Evolutionary conservation across 35 echinoderm and acorn worm species (phyloP).

Genomic region (Patiria miniata): DNA sequence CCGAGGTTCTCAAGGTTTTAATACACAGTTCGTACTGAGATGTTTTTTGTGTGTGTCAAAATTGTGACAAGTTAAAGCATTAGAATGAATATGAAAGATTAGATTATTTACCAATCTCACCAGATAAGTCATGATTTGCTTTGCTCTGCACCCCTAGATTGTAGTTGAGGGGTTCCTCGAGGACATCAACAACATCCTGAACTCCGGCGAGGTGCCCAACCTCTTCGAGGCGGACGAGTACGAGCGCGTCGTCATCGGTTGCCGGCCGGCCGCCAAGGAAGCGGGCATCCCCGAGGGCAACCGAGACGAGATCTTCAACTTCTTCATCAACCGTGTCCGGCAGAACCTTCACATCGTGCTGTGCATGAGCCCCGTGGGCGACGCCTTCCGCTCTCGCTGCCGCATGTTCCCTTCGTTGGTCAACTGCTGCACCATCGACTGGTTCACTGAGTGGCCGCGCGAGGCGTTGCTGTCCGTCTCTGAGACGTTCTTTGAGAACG

Average conservation of each 20-base stretch:
- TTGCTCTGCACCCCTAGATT: conserved; percentile 38
- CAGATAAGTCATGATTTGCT: neutral
- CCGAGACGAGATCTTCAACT: conserved; percentile 90
- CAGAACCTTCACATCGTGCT: conserved; percentile 97
- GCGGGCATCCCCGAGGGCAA: conserved; percentile 81
- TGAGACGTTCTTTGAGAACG: conserved; percentile 77
- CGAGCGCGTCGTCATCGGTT: conserved; percentile 87
- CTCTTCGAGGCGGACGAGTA: conserved; percentile 93
- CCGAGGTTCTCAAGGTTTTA: too few species aligned
- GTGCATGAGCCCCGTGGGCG: conserved; percentile 98
- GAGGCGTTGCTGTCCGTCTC: conserved; percentile 94
- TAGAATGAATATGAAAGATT: too few species aligned
- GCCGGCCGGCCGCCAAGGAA: conserved; percentile 84
- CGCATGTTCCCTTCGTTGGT: conserved; percentile 97
- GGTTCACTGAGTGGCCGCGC: conserved; percentile 97
- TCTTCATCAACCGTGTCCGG: conserved; percentile 95
- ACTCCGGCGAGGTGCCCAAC: conserved; percentile 95
- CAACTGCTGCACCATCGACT: conserved; percentile 98
- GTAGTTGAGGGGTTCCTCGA: conserved; percentile 97
- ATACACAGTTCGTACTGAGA: too few species aligned
- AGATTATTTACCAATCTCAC: too few species aligned
- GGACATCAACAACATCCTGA: conserved; percentile 99
- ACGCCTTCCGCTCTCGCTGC: conserved; percentile 82
- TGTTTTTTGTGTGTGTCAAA: too few species aligned
- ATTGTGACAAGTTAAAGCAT: too few species aligned